Base-by-base conservation (phyloP, 2,888 invertebrate species). In the Lobophora halterata region DNA sequence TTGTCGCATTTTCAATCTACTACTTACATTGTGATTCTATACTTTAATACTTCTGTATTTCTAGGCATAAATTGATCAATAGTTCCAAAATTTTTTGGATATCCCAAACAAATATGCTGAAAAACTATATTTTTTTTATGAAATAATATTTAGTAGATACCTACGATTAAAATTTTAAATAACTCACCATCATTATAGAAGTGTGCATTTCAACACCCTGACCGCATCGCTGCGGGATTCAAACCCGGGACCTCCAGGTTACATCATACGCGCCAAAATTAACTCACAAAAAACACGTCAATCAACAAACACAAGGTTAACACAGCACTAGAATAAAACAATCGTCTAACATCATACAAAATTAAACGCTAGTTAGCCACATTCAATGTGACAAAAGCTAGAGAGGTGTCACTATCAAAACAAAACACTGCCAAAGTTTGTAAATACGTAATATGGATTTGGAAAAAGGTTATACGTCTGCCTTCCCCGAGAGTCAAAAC, bases 231-330 rank as follows among this genome's bases (percentile, higher is more conserved):
- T 52, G 53, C 73, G 76, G 81, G 81, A 76, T 45, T 71, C 74
- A 63, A 79, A 79, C 77, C 79, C 75, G 60, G 67, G 63, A 68
- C 73, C 63, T 56, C 61, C 60, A 51, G 59, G 62, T 82, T 81
- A 85, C 83, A 85, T 86, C 83, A 85, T 75, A 75, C 71, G 65
- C 75, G 69, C 79, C 79, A 67, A 85, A 85, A 82, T 80, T 80
- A 68, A 73, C 69, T 70, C 63, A 63, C 66, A 55, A 71, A 71
- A 71, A 72, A 58, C 71, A 72, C 78, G 69, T 75, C 79, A 79
- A 79, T 73, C 75, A 77, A 76, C 74, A 72, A 69, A 71, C 81
- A 82, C 86, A 82, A 83, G 79, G 80, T 75, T 79, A 63, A 68
- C 76, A 81, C 77, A 72, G 68, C 68, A 68, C 69, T 60, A 69